Percentiles rank a stretch among this genome's conserved stretches.
Evolutionary conservation across 1,140 invertebrate genomes (phyloP).

Genomic region (Heterodera schachtii): DNA sequence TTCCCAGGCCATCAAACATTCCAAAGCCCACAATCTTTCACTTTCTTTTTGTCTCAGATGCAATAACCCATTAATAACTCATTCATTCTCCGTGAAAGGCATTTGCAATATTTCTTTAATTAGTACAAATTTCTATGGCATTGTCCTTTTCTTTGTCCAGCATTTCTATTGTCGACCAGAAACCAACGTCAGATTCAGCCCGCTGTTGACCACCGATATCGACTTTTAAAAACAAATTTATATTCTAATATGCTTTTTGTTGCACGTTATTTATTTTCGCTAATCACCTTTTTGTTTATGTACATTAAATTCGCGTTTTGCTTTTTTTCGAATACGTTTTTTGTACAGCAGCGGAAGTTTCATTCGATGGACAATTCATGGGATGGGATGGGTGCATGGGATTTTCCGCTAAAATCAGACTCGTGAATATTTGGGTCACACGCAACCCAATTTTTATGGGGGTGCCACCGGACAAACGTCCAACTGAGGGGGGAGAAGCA

Average conservation of each 20-base stretch:
- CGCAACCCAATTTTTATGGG: no score
- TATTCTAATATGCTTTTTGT: conserved; percentile 7
- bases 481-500: no score
- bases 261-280: background rate
- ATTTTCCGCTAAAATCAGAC: no score
- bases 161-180: background rate
- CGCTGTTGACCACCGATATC: conserved; percentile 1
- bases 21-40: conserved; percentile 9
- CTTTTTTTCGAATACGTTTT: no score
- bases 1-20: background rate
- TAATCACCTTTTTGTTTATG: no score
- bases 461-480: no score
- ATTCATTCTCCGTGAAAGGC: background rate
- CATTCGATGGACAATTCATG: no score
- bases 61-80: background rate
- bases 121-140: conserved; percentile 2
- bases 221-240: background rate
- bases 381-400: no score
- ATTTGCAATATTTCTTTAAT: background rate
- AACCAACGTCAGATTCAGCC: background rate
- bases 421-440: no score
- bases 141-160: background rate
- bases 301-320: no score
- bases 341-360: no score
- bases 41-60: background rate